A percentile compares a stretch with the other conserved stretches of the same genome.
These are phyloP conservation scores for Macquaria australasica DNA, from an alignment of 2,113 vertebrate genomes.

Conservation along the genomic window DNA sequence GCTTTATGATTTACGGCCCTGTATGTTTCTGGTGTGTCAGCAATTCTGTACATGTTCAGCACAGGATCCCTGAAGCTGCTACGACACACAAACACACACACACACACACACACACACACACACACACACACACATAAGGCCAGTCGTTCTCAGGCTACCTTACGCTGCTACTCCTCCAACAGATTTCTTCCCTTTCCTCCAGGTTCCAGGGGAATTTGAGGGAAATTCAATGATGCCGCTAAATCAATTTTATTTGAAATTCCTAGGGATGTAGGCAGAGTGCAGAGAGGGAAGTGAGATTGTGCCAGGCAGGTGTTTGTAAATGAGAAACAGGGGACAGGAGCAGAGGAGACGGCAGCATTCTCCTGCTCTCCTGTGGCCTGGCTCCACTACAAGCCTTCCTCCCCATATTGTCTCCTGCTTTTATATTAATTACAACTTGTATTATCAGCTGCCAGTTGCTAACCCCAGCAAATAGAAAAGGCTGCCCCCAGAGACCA, in stretches of 20 bases:
- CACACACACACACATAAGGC: constrained; percentile 14
- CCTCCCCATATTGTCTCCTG: constrained; percentile 95
- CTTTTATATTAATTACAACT: constrained; percentile 99
- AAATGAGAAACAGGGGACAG: constrained; percentile 91
- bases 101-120: constrained; percentile 29
- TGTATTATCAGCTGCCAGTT: constrained; percentile 97
- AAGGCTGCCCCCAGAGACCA: constrained; percentile 93
- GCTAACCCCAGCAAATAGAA: constrained; percentile 96
- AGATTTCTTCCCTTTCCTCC: constrained; percentile 53
- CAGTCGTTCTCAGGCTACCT: constrained; percentile 49
- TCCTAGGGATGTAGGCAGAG: constrained; percentile 89
- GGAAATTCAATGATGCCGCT: constrained; percentile 89
- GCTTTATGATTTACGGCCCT: constrained; percentile 75
- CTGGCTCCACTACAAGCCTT: constrained; percentile 86
- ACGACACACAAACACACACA: constrained; percentile 22
- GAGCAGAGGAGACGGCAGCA: constrained; percentile 71
- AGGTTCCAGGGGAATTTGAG: constrained; percentile 87
- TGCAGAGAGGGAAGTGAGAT: constrained; percentile 73
- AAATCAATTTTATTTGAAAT: constrained; percentile 91
- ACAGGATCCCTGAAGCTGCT: constrained; percentile 60
- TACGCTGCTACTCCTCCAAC: constrained; percentile 41
- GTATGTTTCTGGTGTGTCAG: constrained; percentile 79
- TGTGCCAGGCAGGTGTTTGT: constrained; percentile 84
- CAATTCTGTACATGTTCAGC: constrained; percentile 74
- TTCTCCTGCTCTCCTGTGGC: constrained; percentile 90